Conservation (phyloP, 2,888 invertebrate genomes). For the Drosophila barbarae region DNA sequence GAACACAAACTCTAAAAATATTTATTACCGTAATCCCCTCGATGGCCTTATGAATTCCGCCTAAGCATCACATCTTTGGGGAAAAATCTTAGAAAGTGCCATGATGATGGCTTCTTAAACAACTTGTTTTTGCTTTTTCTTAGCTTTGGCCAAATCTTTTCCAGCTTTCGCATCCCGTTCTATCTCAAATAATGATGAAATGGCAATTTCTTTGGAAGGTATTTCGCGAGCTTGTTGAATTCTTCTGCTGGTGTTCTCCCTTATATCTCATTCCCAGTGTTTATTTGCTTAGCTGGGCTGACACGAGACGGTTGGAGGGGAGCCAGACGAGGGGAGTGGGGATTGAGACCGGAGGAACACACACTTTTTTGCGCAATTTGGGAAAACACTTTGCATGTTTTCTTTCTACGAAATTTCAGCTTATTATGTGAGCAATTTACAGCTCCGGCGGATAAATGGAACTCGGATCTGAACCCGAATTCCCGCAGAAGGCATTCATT, state of each 20-base stretch:
- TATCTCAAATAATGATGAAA: constrained; percentile 54
- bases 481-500: constrained; percentile 17
- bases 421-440: constrained; percentile 56
- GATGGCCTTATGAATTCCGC: constrained; percentile 1
- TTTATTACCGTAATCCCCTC: constrained; percentile 13
- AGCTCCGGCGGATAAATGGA: constrained; percentile 18
- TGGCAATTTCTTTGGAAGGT: constrained; percentile 62
- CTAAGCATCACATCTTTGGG: not conserved
- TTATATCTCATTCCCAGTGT: constrained; percentile 32
- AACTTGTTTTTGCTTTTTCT: constrained; percentile 13
- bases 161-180: constrained; percentile 19
- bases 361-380: constrained; percentile 60
- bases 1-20: constrained; percentile 13
- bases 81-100: constrained; percentile 22
- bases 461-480: constrained; percentile 19
- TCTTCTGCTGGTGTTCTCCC: constrained; percentile 16
- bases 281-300: constrained; percentile 59
- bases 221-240: constrained; percentile 20
- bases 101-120: constrained; percentile 5
- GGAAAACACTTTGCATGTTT: constrained; percentile 29
- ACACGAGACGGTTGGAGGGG: constrained; percentile 47
- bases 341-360: constrained; percentile 27
- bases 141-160: constrained; percentile 22
- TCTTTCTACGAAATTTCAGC: constrained; percentile 50
- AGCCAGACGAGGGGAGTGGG: not conserved